Evolutionary conservation across 2,113 vertebrate genomes (phyloP), one percentile per base, ranked within the genome.

Genomic region (Pteruthius melanotis): DNA sequence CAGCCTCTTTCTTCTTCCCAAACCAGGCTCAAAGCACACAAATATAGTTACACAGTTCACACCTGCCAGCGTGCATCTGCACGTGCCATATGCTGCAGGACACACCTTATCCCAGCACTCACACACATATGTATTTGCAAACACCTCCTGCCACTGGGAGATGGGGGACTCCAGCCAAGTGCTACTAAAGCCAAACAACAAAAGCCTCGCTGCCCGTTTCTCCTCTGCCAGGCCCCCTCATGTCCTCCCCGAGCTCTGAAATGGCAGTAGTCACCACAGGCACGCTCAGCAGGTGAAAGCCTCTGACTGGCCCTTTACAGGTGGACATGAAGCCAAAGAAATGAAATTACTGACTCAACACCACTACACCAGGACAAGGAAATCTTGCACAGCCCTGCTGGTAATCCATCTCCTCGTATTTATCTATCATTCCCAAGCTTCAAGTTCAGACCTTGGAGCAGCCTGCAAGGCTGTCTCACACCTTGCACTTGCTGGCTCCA

Each of bases 81-180:
- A 65, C 66, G 1, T 5, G 12, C 70, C 91, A 39, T 79, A 80
- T 83, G 95, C 92, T 45, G 70, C 79, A 88, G 93, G 89, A 71
- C 86, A 82, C 86, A 35, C 56, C 83, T 75, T 13, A 28, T 2
- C 85, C 72, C 93, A 89, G 65, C 86, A 28, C 61, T 68, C 56
- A 7, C 47, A 44, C 87, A 64, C 87, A 33, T 2, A 47, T 70
- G 88, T 86, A 30, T 89, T 79, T 94, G 88, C 90, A 93, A 94
- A 96, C 90, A 93, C 88, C 42, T 88, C 88, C 93, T 94, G 93
- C 93, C 75, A 37, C 82, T 56, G 87, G 85, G 57, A 93, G 59
- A 87, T 7, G 4, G 54, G 66, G 6, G 5, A 87, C 33, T 37
- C 87, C 91, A 90, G 78, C 78, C 92, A 91, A 87, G 75, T 2